Evolutionary conservation across 2,888 invertebrate genomes (phyloP), one percentile per base, ranked within the genome.

Genomic region (Platycheirus rosarum): DNA sequence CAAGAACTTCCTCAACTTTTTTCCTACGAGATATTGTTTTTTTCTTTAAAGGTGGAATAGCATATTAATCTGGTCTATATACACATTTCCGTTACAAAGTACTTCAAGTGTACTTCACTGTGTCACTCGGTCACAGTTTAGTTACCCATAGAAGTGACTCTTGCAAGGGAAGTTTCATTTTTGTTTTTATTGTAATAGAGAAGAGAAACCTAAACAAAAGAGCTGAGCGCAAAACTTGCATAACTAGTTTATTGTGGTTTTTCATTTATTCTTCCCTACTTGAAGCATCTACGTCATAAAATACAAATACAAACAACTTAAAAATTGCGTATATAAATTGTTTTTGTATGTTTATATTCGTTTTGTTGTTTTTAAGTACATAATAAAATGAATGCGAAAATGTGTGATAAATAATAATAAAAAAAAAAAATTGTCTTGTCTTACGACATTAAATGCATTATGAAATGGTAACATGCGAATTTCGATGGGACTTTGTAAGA

Each of bases 141-240:
- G 7, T 8, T 32, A 44, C 8, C 29, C 7, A 57, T 62, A n/a
- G 44, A 46, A 62, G 62, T 46, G 29, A 35, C 13, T 48, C 3
- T 32, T 29, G 8, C 14, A 48, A 48, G 48, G 63, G 32, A 20
- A 46, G 48, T 48, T 63, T 48, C 26, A 29, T 26, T 42, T 57
- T 57, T 57, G 42, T 42, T 57, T 42, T 42, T 26, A 40, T 37
- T 20, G 26, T 11, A 57, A 53, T 48, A 51, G 40, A 65, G 65
- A 70, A 60, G 46, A 75, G 29, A 40, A 73, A 37, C 49, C 40
- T 18, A 53, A 70, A 78, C 84, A 71, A 85, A 85, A 79, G 66
- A 84, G 69, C 70, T 84, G 51, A 80, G 80, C 60, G 40, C 35
- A 77, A 71, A 85, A 84, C 85, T 74, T 77, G 84, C 70, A 68